phyloP scores from a whole-genome alignment of 1,140 invertebrate genomes.

The Hylaeus volcanicus region DNA sequence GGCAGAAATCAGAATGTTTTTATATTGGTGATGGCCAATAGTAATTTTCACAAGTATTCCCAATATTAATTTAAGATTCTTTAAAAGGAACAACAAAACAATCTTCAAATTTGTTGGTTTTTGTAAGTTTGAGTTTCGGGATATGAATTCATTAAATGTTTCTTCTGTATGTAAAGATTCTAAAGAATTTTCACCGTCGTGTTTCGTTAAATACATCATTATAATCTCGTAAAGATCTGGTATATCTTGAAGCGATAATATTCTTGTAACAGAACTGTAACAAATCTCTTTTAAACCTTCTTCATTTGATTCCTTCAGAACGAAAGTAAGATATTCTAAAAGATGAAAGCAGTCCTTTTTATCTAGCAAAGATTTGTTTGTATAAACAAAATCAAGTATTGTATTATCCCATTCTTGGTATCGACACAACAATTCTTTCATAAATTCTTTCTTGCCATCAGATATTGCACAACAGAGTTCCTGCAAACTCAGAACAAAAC shows the following conservation, averaged over 20 bases:
- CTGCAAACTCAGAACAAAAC: constrained; percentile 50
- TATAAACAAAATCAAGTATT: constrained; percentile 56
- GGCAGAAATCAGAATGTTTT: constrained; percentile 62
- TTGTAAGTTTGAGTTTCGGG: constrained; percentile 59
- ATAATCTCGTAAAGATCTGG: constrained; percentile 61
- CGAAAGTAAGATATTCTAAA: constrained; percentile 66
- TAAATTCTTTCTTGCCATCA: constrained; percentile 54
- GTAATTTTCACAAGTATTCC: constrained; percentile 66
- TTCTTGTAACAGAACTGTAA: constrained; percentile 46
- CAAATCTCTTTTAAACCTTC: constrained; percentile 57
- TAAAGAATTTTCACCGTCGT: constrained; percentile 62
- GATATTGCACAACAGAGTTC: constrained; percentile 59
- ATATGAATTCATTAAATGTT: constrained; percentile 67
- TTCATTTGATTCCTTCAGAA: constrained; percentile 43
- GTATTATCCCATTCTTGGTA: constrained; percentile 70
- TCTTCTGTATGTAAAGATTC: constrained; percentile 55
- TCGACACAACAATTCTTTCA: constrained; percentile 65
- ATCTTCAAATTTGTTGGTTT: constrained; percentile 50
- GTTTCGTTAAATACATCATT: constrained; percentile 67
- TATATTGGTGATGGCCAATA: constrained; percentile 63
- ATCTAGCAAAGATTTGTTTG: constrained; percentile 40
- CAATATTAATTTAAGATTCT: constrained; percentile 67
- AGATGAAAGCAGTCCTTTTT: constrained; percentile 62
- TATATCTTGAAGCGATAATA: constrained; percentile 53
- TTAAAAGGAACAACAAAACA: constrained; percentile 67